phyloP scores from a whole-genome alignment of 2,113 vertebrate species.

The Anguilla japonica region DNA sequence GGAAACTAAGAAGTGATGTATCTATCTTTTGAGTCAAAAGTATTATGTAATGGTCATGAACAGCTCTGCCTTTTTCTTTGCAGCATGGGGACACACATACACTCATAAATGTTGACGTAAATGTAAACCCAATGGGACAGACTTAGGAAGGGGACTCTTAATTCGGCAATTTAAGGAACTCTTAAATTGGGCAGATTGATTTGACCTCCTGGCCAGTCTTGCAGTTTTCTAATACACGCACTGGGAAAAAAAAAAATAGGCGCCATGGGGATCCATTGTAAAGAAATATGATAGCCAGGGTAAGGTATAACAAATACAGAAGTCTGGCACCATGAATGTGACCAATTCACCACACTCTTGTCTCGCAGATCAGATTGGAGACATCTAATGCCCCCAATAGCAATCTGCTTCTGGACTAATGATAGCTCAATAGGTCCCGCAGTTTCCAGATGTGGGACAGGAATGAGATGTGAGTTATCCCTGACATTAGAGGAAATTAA shows the following conservation, averaged over 20 bases:
- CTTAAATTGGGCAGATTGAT: constrained; percentile 98
- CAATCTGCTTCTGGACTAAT: too few species aligned
- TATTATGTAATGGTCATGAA: constrained; percentile 74
- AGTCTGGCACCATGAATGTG: constrained; percentile 78
- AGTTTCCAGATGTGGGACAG: too few species aligned
- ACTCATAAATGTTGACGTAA: too few species aligned
- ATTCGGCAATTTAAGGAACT: constrained; percentile 75
- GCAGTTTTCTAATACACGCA: constrained; percentile 78
- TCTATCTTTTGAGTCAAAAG: constrained; percentile 69
- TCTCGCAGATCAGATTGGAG: too few species aligned
- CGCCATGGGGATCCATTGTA: constrained; percentile 83
- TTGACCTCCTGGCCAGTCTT: constrained; percentile 88
- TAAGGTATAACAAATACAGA: constrained; percentile 78
- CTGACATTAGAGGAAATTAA: too few species aligned
- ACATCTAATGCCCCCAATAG: too few species aligned
- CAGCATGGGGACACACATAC: constrained; percentile 29
- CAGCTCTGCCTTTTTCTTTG: constrained; percentile 43
- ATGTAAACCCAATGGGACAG: constrained; percentile 87
- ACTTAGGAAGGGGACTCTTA: constrained; percentile 94
- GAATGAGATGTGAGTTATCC: too few species aligned
- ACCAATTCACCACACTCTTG: constrained; percentile 45
- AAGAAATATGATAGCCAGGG: constrained; percentile 82
- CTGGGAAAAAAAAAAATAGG: constrained; percentile 82
- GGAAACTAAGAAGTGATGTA: constrained; percentile 68
- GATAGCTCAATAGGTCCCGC: too few species aligned